Evolutionary conservation across 1,140 invertebrate genomes (phyloP).

Genomic region (Pectinophora gossypiella): DNA sequence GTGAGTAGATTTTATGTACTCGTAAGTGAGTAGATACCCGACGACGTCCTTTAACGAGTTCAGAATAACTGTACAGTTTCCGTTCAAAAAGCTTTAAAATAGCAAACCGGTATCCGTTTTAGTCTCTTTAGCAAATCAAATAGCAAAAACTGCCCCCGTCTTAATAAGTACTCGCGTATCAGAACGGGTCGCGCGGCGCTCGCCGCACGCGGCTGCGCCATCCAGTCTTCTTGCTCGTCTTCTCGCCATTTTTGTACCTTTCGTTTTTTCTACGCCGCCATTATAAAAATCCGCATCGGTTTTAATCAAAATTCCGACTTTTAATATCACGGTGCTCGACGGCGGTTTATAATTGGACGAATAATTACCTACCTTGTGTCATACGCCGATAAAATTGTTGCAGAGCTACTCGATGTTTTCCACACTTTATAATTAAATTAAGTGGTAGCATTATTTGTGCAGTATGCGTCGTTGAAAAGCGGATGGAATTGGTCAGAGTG

Average conservation of each 20-base stretch:
- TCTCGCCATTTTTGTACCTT: conserved; percentile 51
- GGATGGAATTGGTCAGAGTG: background rate
- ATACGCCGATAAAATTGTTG: conserved; percentile 41
- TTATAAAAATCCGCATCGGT: conserved; percentile 53
- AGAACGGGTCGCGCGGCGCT: conserved; percentile 55
- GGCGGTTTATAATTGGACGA: conserved; percentile 45
- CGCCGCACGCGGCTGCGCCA: conserved; percentile 18
- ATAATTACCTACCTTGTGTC: conserved; percentile 53
- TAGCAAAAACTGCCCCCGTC: conserved; percentile 70
- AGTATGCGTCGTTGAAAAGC: conserved; percentile 3
- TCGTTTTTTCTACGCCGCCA: conserved; percentile 44
- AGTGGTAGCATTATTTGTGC: conserved; percentile 15
- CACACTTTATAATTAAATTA: conserved; percentile 31
- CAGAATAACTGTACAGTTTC: conserved; percentile 70
- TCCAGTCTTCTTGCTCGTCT: conserved; percentile 38
- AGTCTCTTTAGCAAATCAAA: conserved; percentile 70
- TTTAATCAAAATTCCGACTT: conserved; percentile 62
- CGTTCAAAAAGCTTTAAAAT: conserved; percentile 70
- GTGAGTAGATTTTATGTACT: too few species aligned
- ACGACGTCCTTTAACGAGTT: conserved; percentile 55
- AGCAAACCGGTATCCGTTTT: conserved; percentile 67
- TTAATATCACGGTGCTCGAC: conserved; percentile 39
- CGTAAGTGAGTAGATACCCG: conserved; percentile 17
- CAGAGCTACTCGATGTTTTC: conserved; percentile 19
- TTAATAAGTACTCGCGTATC: conserved; percentile 68